phyloP scores from a whole-genome alignment of 2,888 invertebrate species.

The Pedicia rivosa region DNA sequence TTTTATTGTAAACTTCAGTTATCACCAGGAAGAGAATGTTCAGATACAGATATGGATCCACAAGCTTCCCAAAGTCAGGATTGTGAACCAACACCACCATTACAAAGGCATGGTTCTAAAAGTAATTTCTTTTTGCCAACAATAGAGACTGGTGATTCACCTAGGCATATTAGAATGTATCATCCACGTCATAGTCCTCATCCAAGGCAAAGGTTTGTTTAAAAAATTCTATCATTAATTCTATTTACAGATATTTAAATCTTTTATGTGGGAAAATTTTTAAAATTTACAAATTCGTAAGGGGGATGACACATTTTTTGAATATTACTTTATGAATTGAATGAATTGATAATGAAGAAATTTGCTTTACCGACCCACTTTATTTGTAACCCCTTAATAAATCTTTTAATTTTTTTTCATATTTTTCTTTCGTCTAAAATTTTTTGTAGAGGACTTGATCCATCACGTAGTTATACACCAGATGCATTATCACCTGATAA shows the following conservation, averaged over 20 bases:
- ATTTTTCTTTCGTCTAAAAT: neutral
- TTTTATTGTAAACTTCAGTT: constrained; percentile 34
- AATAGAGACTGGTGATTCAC: constrained; percentile 36
- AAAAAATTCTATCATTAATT: neutral
- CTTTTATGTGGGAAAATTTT: neutral
- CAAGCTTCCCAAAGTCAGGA: constrained; percentile 81
- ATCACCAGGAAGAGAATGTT: constrained; percentile 68
- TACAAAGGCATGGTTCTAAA: constrained; percentile 65
- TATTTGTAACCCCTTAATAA: too few relatives aligned
- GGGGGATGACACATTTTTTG: neutral
- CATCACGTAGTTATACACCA: constrained; percentile 43
- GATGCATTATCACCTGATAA: constrained; percentile 43
- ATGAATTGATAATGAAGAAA: too few relatives aligned
- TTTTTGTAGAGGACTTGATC: constrained; percentile 38
- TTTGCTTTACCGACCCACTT: too few relatives aligned
- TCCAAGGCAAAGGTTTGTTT: constrained; percentile 47
- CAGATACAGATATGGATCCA: constrained; percentile 76
- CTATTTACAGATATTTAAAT: neutral
- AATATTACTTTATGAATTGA: too few relatives aligned
- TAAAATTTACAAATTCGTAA: neutral
- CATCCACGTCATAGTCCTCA: constrained; percentile 60
- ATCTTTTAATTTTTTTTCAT: neutral
- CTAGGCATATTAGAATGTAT: constrained; percentile 32
- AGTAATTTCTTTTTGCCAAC: constrained; percentile 77
- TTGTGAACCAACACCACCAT: constrained; percentile 81